Percentiles rank a stretch among this genome's conserved stretches.
Conservation (phyloP, 35 echinoderm and acorn worm genomes). For the Ophiothrix spiculata region DNA sequence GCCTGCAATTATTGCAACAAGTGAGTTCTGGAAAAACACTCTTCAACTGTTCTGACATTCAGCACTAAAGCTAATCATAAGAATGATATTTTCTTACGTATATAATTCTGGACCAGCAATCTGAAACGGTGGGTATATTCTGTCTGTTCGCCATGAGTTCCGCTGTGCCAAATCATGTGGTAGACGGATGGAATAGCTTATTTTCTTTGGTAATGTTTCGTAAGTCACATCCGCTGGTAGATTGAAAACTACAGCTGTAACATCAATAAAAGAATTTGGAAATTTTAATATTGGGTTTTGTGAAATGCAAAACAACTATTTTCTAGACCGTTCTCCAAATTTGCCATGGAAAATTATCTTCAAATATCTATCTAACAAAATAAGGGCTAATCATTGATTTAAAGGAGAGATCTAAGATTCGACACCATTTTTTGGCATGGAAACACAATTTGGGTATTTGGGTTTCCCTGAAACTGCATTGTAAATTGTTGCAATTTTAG, state of each 20-base stretch:
- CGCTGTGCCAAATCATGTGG: conserved; percentile 43
- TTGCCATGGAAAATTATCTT: not conserved
- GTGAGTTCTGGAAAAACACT: no score
- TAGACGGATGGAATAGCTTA: conserved; percentile 82
- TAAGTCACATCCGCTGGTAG: conserved; percentile 41
- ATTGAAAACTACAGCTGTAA: conserved; percentile 72
- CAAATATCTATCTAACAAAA: not conserved
- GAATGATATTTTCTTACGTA: conserved; percentile 40
- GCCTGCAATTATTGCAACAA: no score
- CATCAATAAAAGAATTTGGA: not conserved
- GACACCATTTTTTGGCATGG: not conserved
- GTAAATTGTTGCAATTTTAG: no score
- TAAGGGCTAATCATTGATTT: not conserved
- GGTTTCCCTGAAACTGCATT: no score
- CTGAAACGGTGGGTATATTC: conserved; percentile 59
- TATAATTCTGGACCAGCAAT: conserved; percentile 43
- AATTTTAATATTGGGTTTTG: not conserved
- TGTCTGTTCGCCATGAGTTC: conserved; percentile 60
- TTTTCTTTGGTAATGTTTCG: conserved; percentile 31
- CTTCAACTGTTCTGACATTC: no score
- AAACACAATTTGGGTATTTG: not conserved
- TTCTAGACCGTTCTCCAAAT: not conserved
- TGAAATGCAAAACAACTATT: not conserved
- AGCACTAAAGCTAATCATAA: no score
- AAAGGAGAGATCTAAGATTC: not conserved